A percentile compares a stretch with the other conserved stretches of the same genome.
These are phyloP conservation scores for Acipenser oxyrinchus DNA, from an alignment of 2,797 vertebrate species.

Conservation along the genomic window DNA sequence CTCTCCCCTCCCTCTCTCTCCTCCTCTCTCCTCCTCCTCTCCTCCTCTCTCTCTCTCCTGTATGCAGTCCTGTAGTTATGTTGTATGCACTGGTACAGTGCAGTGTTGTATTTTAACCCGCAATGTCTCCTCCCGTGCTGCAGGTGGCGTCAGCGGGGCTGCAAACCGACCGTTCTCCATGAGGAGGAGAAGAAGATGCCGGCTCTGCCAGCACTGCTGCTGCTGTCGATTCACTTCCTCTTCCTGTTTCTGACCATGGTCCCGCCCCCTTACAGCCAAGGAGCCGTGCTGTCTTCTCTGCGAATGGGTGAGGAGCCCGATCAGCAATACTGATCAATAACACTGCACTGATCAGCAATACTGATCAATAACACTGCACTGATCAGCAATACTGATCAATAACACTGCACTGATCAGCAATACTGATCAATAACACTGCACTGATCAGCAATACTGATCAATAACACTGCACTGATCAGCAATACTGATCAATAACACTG, in stretches of 20 bases:
- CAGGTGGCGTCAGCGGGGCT: constrained; percentile 76
- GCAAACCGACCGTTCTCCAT: constrained; percentile 89
- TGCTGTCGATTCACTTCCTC: constrained; percentile 82
- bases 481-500: too few relatives aligned
- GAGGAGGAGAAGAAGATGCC: constrained; percentile 97
- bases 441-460: too few relatives aligned
- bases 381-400: too few relatives aligned
- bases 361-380: too few relatives aligned
- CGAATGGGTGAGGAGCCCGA: constrained; percentile 69
- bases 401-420: too few relatives aligned
- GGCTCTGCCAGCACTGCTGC: constrained; percentile 81
- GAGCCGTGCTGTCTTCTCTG: constrained; percentile 71
- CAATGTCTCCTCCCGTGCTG: constrained; percentile 28
- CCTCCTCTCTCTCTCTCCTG: constrained; percentile 9
- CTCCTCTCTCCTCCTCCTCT: constrained; percentile 13
- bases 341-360: too few relatives aligned
- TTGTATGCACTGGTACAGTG: not conserved
- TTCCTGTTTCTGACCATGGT: constrained; percentile 63
- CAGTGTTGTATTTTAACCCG: not conserved
- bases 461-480: too few relatives aligned
- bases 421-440: too few relatives aligned
- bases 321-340: too few relatives aligned
- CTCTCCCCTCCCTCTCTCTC: constrained; percentile 7
- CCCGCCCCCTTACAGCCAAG: constrained; percentile 58
- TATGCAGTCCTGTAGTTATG: not conserved